Evolutionary conservation across 1,140 invertebrate species (phyloP).

Genomic region (Cyclina sinensis): DNA sequence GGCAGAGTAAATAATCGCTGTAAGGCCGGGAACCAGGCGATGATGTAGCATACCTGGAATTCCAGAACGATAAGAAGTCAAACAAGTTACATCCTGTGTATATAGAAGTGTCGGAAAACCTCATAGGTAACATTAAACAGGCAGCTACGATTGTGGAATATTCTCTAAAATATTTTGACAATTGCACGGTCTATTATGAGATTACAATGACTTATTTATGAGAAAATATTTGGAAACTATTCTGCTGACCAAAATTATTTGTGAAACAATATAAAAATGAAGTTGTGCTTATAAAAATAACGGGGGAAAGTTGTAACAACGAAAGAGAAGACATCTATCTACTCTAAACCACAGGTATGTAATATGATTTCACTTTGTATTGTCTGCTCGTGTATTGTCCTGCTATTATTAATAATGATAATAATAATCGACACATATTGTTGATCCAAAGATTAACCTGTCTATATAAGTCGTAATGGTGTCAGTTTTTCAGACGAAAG

Average conservation of each 20-base stretch:
- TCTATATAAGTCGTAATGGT: too few relatives aligned
- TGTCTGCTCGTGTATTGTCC: too few relatives aligned
- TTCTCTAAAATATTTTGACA: conserved; percentile 36
- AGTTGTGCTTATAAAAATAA: neutral
- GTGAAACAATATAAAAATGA: conserved; percentile 17
- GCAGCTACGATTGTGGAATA: neutral
- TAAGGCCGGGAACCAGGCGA: neutral
- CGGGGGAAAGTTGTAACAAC: neutral
- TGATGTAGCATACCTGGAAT: conserved; percentile 35
- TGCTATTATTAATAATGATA: too few relatives aligned
- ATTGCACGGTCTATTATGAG: neutral
- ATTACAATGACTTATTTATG: conserved; percentile 24
- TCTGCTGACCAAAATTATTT: neutral
- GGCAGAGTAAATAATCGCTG: neutral
- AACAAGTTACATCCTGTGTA: conserved; percentile 13
- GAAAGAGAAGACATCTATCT: too few relatives aligned
- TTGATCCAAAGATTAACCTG: too few relatives aligned
- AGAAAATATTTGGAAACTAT: conserved; percentile 13
- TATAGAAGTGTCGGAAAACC: neutral
- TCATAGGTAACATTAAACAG: conserved; percentile 31
- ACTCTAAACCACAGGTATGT: too few relatives aligned
- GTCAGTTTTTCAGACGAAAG: too few relatives aligned
- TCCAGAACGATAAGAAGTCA: conserved; percentile 24
- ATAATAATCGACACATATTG: too few relatives aligned
- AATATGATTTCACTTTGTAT: neutral